Conservation (phyloP, 1,140 invertebrate genomes). For the Trichonephila clavipes region DNA sequence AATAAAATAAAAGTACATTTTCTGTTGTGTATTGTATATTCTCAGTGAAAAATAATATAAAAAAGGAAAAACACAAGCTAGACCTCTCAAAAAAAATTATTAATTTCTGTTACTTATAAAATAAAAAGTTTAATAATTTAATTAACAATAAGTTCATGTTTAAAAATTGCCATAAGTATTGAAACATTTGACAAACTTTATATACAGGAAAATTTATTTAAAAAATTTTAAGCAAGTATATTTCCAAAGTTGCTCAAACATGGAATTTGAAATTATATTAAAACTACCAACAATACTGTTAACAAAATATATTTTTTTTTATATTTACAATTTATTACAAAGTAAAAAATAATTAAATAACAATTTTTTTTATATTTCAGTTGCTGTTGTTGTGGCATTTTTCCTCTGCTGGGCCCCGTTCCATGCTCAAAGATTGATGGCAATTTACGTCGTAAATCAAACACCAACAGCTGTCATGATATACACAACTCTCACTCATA, state of each 20-base stretch:
- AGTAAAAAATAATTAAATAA: neutral
- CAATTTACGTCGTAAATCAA: constrained; percentile 82
- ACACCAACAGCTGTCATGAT: constrained; percentile 80
- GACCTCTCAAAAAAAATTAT: too few relatives aligned
- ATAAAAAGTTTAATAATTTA: too few relatives aligned
- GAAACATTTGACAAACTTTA: too few relatives aligned
- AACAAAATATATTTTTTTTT: constrained; percentile 15
- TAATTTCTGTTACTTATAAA: too few relatives aligned
- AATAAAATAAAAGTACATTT: too few relatives aligned
- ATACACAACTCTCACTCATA: constrained; percentile 88
- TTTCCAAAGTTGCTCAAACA: neutral
- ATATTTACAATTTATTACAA: constrained; percentile 32
- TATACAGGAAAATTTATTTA: too few relatives aligned
- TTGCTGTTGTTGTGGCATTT: constrained; percentile 95
- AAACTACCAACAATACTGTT: neutral
- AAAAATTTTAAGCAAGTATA: neutral
- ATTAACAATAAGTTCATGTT: too few relatives aligned
- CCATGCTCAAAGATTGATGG: constrained; percentile 90
- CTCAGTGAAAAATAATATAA: too few relatives aligned
- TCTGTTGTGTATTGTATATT: too few relatives aligned
- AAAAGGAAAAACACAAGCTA: too few relatives aligned
- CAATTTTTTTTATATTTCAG: constrained; percentile 82
- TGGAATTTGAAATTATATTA: neutral
- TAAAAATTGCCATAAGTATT: too few relatives aligned
- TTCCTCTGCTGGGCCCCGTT: constrained; percentile 97